phyloP scores from a whole-genome alignment of 2,113 vertebrate genomes.

The Saccopteryx leptura region DNA sequence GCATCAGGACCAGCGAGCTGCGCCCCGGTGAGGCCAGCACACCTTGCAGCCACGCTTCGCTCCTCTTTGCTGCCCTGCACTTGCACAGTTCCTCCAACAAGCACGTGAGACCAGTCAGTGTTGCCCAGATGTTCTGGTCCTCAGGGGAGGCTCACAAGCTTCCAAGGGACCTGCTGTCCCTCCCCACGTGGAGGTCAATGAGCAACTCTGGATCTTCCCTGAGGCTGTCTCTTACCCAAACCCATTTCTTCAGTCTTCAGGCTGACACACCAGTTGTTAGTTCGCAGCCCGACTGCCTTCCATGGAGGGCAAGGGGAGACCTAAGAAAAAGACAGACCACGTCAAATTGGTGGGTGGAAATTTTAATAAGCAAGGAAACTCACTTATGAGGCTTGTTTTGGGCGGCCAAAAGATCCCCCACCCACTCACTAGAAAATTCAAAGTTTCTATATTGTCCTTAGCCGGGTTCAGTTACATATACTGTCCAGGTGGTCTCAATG shows the following conservation, averaged over 20 bases:
- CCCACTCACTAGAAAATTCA: background rate
- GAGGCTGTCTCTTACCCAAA: background rate
- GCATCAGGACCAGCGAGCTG: no score
- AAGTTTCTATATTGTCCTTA: background rate
- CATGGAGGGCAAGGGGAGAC: no score
- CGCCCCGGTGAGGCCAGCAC: background rate
- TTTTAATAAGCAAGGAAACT: background rate
- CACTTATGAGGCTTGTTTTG: background rate
- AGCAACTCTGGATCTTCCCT: background rate
- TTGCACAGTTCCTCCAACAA: background rate
- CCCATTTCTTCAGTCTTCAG: background rate
- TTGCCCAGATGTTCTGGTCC: no score
- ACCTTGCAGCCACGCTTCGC: rapidly evolving
- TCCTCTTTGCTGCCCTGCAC: rapidly evolving
- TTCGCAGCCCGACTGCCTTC: rapidly evolving
- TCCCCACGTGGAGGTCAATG: background rate
- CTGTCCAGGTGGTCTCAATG: no score
- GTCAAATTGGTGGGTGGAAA: background rate
- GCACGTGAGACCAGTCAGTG: background rate
- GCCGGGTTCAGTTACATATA: background rate
- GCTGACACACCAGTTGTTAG: no score
- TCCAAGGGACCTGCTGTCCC: no score
- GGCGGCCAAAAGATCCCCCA: no score
- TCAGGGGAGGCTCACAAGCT: background rate
- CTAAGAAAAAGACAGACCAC: background rate